phyloP scores from a whole-genome alignment of 2,113 vertebrate genomes.

The Protobothrops flavoviridis region DNA sequence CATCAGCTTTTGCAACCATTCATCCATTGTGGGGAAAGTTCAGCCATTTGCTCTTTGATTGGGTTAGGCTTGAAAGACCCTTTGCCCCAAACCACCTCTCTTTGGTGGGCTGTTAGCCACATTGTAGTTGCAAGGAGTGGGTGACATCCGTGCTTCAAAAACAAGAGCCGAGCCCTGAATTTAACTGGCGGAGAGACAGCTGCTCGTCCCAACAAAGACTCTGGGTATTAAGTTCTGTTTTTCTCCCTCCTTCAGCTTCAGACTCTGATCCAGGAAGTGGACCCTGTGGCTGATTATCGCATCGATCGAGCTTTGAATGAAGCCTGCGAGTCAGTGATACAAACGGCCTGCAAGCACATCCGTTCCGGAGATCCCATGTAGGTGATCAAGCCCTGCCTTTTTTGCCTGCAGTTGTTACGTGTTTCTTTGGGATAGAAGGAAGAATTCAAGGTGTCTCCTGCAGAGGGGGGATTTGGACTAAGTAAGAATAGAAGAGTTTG shows the following conservation, averaged over 20 bases:
- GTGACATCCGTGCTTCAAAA: background rate
- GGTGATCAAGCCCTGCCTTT: constrained; percentile 50
- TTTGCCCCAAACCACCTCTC: background rate
- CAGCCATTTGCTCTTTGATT: background rate
- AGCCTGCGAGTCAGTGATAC: constrained; percentile 95
- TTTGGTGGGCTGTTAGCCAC: background rate
- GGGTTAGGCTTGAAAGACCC: background rate
- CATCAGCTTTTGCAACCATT: too few species aligned
- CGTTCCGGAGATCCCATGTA: constrained; percentile 95
- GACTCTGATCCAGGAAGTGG: constrained; percentile 90
- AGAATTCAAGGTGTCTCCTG: background rate
- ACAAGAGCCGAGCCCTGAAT: background rate
- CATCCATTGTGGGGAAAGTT: too few species aligned
- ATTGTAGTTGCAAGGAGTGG: background rate
- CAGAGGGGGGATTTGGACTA: background rate
- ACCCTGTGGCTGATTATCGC: constrained; percentile 93
- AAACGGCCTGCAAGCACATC: constrained; percentile 98
- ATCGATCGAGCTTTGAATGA: constrained; percentile 95
- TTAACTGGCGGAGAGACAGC: background rate
- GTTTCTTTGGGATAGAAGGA: background rate
- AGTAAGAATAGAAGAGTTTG: background rate
- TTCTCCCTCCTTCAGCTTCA: constrained; percentile 79
- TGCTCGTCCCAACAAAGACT: rapidly evolving
- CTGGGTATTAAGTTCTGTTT: background rate
- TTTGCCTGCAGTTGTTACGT: background rate